Evolutionary conservation across 1,140 invertebrate species (phyloP).

Genomic region (Pseudomyrmex gracilis): DNA sequence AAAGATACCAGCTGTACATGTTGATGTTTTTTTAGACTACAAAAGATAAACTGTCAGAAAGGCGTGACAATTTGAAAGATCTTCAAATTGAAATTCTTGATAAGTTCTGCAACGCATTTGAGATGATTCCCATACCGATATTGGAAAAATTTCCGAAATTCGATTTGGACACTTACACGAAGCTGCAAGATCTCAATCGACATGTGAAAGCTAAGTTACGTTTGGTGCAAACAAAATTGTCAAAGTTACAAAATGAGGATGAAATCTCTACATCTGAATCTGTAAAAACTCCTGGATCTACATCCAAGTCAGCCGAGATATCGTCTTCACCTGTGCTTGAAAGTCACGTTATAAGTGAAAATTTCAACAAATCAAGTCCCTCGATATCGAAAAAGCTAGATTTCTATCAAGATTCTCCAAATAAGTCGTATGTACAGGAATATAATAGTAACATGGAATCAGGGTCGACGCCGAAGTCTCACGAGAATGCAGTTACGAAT

Average conservation of each 20-base stretch:
- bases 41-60: slow-evolving; percentile 71
- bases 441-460: background rate
- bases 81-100: slow-evolving; percentile 78
- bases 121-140: slow-evolving; percentile 78
- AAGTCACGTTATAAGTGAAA: background rate
- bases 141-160: slow-evolving; percentile 80
- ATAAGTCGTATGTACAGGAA: slow-evolving; percentile 26
- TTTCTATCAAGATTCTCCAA: background rate
- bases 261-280: slow-evolving; percentile 16
- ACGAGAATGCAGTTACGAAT: background rate
- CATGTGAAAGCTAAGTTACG: slow-evolving; percentile 79
- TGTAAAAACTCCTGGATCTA: background rate
- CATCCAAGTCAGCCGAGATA: background rate
- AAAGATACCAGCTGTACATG: background rate
- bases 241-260: slow-evolving; percentile 36
- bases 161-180: slow-evolving; percentile 71
- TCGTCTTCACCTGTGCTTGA: background rate
- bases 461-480: background rate
- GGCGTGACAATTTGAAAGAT: slow-evolving; percentile 70
- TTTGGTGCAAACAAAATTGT: slow-evolving; percentile 73
- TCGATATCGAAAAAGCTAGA: slow-evolving; percentile 5
- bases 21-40: slow-evolving; percentile 66
- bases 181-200: slow-evolving; percentile 77
- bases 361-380: background rate
- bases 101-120: slow-evolving; percentile 75